Conservation (phyloP, 1,140 invertebrate genomes). For the Oscheius sp. region DNA sequence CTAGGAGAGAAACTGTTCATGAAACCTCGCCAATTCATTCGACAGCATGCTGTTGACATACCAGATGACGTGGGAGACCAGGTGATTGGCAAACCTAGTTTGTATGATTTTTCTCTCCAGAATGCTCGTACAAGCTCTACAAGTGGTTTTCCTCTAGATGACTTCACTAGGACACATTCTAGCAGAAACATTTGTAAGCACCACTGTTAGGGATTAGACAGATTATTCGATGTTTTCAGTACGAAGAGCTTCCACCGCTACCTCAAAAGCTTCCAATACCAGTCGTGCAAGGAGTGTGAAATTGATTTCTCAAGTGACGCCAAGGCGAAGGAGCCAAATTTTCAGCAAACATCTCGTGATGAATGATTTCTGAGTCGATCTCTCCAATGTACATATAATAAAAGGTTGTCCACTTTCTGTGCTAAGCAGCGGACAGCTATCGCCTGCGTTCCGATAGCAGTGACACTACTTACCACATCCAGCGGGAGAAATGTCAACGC, state of each 20-base stretch:
- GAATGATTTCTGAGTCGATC: constrained; percentile 31
- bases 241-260: constrained; percentile 10
- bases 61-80: background rate
- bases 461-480: constrained; percentile 20
- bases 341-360: constrained; percentile 24
- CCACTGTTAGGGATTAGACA: background rate
- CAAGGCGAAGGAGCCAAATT: background rate
- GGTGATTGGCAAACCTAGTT: too few species aligned
- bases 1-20: too few species aligned
- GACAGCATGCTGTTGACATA: background rate
- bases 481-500: background rate
- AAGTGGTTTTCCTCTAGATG: background rate
- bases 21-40: too few species aligned
- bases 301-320: background rate
- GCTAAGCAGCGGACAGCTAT: constrained; percentile 29
- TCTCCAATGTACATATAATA: too few species aligned
- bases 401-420: background rate
- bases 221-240: constrained; percentile 1
- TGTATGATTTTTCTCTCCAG: too few species aligned
- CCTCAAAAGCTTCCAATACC: constrained; percentile 23
- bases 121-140: background rate
- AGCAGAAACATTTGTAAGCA: background rate
- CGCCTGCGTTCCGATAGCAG: constrained; percentile 10
- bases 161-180: constrained; percentile 1
- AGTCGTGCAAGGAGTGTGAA: background rate